Percentiles rank a stretch among this genome's conserved stretches.
Conservation (phyloP, 1,140 invertebrate genomes). For the Cherax destructor region DNA sequence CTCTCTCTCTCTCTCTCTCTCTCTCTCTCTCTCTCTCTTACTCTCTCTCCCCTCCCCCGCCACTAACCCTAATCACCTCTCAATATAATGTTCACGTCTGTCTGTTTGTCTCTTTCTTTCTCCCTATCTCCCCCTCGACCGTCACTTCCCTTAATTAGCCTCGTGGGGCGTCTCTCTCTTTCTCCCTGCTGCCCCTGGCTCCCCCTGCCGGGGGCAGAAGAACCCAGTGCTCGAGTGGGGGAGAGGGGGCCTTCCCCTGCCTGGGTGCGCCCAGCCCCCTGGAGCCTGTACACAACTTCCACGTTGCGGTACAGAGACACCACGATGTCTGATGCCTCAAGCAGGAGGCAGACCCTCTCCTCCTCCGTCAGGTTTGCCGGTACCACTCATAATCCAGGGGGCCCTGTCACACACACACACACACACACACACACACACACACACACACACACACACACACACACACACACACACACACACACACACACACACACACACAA, state of each 20-base stretch:
- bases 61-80: not conserved
- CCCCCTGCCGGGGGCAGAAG: constrained; percentile 25
- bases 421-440: too few relatives aligned
- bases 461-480: too few relatives aligned
- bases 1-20: constrained; percentile 2
- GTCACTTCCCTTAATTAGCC: not conserved
- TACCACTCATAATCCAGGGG: too few relatives aligned
- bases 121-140: not conserved
- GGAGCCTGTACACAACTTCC: constrained; percentile 5
- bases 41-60: not conserved
- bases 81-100: not conserved
- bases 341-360: constrained; percentile 27
- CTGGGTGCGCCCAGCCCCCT: constrained; percentile 54
- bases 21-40: not conserved
- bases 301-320: constrained; percentile 57
- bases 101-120: not conserved
- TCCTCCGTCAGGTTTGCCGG: constrained; percentile 45
- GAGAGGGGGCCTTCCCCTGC: constrained; percentile 46
- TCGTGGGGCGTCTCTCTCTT: too few relatives aligned
- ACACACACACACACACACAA: too few relatives aligned
- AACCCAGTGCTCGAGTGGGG: constrained; percentile 52
- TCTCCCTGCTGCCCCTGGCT: not conserved
- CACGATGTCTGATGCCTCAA: constrained; percentile 54
- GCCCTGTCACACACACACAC: not conserved
- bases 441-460: too few relatives aligned